Evolutionary conservation across 2,113 vertebrate genomes (phyloP).

Genomic region (Oceanites oceanicus): DNA sequence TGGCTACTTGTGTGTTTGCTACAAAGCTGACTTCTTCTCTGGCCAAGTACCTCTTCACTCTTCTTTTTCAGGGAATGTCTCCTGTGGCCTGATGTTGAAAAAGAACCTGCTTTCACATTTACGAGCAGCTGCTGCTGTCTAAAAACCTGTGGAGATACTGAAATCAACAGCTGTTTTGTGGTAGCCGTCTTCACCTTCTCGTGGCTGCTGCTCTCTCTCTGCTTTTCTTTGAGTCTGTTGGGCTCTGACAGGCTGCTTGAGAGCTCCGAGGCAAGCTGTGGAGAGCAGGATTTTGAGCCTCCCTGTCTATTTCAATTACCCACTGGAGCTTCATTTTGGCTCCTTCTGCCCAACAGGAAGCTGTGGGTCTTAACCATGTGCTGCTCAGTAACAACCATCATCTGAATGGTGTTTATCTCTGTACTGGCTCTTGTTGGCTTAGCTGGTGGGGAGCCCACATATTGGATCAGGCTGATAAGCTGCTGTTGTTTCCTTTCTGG

Average conservation of each 20-base stretch:
- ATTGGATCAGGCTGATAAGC: neutral
- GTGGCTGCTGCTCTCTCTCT: neutral
- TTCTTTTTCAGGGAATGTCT: neutral
- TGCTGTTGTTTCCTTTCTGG: neutral
- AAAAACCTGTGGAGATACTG: neutral
- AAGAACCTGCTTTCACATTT: neutral
- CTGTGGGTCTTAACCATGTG: neutral
- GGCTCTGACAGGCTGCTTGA: neutral
- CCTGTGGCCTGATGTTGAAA: neutral
- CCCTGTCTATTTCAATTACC: neutral
- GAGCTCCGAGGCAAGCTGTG: neutral
- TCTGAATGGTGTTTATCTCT: neutral
- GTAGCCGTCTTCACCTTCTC: neutral
- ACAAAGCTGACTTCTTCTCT: neutral
- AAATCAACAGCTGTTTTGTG: neutral
- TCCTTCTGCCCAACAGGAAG: neutral
- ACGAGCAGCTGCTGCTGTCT: neutral
- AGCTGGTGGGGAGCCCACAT: neutral
- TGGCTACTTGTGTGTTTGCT: neutral
- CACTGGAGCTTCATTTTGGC: neutral
- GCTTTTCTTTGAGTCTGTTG: neutral
- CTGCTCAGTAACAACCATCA: neutral
- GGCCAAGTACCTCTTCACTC: neutral
- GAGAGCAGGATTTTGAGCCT: neutral
- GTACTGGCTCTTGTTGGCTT: neutral